Percentiles rank a stretch among this genome's conserved stretches.
phyloP scores from a whole-genome alignment of 2,888 invertebrate genomes.

The Neocrepidodera transversa region DNA sequence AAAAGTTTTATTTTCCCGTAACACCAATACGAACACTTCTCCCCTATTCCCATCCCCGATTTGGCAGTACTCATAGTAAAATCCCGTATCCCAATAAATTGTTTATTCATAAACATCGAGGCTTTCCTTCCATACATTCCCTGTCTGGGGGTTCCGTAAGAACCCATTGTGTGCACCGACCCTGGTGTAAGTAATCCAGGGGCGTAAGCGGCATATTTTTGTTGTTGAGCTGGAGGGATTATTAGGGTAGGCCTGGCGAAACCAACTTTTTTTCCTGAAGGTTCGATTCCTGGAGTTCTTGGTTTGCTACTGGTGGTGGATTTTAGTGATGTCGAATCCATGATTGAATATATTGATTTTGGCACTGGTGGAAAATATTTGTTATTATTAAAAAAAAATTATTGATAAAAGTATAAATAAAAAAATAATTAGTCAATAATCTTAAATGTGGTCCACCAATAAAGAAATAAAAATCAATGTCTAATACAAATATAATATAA shows the following conservation, averaged over 20 bases:
- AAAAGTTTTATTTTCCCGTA: constrained; percentile 78
- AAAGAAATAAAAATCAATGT: no score
- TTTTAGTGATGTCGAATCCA: constrained; percentile 28
- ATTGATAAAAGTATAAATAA: no score
- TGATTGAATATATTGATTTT: no score
- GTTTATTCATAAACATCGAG: constrained; percentile 80
- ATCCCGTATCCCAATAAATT: constrained; percentile 79
- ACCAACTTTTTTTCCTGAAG: constrained; percentile 43
- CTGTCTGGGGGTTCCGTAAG: constrained; percentile 25
- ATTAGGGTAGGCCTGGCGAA: constrained; percentile 52
- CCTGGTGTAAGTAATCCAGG: background rate
- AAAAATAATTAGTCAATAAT: no score
- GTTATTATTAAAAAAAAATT: no score
- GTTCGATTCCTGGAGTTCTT: constrained; percentile 33
- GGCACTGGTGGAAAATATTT: background rate
- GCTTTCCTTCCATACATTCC: constrained; percentile 64
- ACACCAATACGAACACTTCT: constrained; percentile 81
- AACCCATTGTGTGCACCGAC: constrained; percentile 10
- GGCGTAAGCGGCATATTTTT: constrained; percentile 17
- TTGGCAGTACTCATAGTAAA: constrained; percentile 76
- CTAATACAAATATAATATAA: no score
- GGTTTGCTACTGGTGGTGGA: constrained; percentile 31
- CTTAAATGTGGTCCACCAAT: no score
- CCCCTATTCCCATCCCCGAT: constrained; percentile 82
- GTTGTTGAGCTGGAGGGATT: constrained; percentile 50